Conservation (phyloP, 2,113 vertebrate genomes). For the Hydrochoerus hydrochaeris region DNA sequence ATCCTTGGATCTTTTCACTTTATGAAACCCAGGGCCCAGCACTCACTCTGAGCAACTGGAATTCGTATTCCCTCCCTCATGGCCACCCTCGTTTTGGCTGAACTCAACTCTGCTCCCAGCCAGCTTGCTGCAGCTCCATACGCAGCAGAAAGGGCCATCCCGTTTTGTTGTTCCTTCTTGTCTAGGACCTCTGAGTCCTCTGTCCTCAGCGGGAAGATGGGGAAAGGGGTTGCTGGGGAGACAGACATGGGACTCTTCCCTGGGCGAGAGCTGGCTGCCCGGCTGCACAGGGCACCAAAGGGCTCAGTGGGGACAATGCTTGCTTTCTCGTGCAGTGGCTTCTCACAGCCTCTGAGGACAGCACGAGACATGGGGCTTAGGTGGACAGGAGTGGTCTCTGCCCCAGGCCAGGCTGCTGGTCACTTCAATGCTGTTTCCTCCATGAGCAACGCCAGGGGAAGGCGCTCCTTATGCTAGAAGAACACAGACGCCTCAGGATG, state of each 20-base stretch:
- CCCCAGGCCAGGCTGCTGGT: neutral
- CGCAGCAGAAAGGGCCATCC: neutral
- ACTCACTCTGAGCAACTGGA: neutral
- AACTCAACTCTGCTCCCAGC: neutral
- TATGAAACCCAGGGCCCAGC: neutral
- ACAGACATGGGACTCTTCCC: neutral
- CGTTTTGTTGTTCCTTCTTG: neutral
- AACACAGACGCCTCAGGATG: neutral
- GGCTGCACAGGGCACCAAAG: neutral
- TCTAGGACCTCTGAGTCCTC: neutral
- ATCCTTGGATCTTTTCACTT: neutral
- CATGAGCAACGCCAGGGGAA: neutral
- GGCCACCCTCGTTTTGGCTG: neutral
- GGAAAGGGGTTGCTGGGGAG: neutral
- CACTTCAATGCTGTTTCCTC: neutral
- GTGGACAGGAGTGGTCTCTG: rapidly evolving
- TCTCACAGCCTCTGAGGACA: neutral
- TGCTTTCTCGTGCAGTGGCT: neutral
- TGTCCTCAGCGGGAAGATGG: neutral
- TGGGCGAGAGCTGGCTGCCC: neutral
- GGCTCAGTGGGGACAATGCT: neutral
- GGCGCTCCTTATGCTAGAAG: neutral
- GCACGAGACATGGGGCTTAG: rapidly evolving
- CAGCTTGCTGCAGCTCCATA: rapidly evolving
- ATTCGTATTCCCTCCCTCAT: neutral